These are phyloP conservation scores for Scolopax mira DNA, from an alignment of 2,113 vertebrate species.

Conservation along the genomic window DNA sequence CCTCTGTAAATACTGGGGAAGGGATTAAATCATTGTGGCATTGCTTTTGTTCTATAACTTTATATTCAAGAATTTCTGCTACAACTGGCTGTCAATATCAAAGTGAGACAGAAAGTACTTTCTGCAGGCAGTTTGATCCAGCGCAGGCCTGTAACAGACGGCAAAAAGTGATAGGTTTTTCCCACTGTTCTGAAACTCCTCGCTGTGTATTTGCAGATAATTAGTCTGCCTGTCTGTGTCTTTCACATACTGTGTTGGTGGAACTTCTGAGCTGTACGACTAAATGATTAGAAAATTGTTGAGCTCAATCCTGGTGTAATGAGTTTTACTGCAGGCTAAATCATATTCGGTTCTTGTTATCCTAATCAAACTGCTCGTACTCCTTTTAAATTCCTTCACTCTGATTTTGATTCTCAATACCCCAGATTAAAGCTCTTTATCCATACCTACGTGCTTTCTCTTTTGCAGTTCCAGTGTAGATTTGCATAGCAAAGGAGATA, in stretches of 20 bases:
- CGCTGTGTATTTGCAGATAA: not conserved
- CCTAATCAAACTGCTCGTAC: not conserved
- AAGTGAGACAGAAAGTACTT: slow-evolving; percentile 7
- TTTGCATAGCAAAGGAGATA: slow-evolving; percentile 48
- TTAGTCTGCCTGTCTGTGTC: not conserved
- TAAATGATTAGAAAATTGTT: slow-evolving; percentile 3
- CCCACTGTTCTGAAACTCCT: slow-evolving; percentile 15
- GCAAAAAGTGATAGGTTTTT: not conserved
- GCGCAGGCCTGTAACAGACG: not conserved
- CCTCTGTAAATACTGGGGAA: not conserved
- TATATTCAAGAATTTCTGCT: not conserved
- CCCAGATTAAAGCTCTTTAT: slow-evolving; percentile 50
- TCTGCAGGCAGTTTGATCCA: not conserved
- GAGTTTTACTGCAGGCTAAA: not conserved
- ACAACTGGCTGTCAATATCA: not conserved
- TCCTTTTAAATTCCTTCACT: slow-evolving; percentile 48
- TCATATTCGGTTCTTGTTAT: not conserved
- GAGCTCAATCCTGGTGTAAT: not conserved
- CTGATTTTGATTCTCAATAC: slow-evolving; percentile 17
- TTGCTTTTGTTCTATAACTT: not conserved
- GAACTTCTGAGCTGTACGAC: not conserved
- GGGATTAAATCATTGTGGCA: not conserved
- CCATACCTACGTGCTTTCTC: slow-evolving; percentile 41
- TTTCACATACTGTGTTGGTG: not conserved
- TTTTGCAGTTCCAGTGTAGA: not conserved